Evolutionary conservation across 2,888 invertebrate species (phyloP).

Genomic region (Erebia epiphron): DNA sequence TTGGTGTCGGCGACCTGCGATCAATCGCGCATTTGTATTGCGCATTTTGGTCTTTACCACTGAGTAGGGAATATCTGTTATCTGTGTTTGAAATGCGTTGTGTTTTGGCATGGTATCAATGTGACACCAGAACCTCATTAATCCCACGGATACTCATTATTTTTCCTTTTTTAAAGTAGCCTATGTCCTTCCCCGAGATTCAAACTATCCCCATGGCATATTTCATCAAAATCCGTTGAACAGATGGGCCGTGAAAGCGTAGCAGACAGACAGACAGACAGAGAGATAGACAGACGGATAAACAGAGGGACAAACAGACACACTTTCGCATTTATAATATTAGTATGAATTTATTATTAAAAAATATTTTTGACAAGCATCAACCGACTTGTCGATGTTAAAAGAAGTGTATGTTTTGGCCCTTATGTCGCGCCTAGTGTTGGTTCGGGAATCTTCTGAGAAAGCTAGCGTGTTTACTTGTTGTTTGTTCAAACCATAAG

Average conservation of each 20-base stretch:
- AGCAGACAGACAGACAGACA: too few relatives aligned
- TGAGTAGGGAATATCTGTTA: background rate
- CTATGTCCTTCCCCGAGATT: too few relatives aligned
- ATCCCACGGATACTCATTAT: too few relatives aligned
- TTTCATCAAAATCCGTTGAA: too few relatives aligned
- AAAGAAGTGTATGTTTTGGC: background rate
- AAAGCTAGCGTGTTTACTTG: slow-evolving; percentile 59
- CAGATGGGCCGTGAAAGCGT: too few relatives aligned
- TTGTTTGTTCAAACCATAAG: slow-evolving; percentile 72
- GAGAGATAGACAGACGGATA: too few relatives aligned
- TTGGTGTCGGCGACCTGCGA: background rate
- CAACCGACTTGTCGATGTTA: background rate
- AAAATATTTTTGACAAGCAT: too few relatives aligned
- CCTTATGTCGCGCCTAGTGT: slow-evolving; percentile 48
- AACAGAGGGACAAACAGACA: too few relatives aligned
- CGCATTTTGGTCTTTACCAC: background rate
- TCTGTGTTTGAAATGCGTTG: background rate
- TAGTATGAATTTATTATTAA: too few relatives aligned
- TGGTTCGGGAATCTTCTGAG: slow-evolving; percentile 66
- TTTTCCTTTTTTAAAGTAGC: too few relatives aligned
- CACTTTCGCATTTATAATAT: too few relatives aligned
- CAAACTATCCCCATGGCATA: too few relatives aligned
- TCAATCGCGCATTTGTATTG: background rate
- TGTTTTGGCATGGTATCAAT: background rate
- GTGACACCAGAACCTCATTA: background rate